Base-by-base conservation (phyloP, 2,888 invertebrate genomes). In the Melikaiella ostensackeni region DNA sequence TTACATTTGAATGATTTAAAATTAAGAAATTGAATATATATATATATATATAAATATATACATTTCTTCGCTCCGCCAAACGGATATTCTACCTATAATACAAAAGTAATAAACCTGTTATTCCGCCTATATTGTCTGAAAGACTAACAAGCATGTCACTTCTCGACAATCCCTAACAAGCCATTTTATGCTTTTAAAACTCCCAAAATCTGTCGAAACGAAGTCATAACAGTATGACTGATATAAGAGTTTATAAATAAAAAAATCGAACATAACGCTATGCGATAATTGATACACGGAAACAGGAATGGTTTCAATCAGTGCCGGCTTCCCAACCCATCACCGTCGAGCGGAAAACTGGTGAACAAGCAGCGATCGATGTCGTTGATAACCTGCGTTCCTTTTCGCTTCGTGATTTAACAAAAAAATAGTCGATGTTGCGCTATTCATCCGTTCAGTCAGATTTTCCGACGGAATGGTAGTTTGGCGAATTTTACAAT, bases 281-380 rank as follows among this genome's bases (percentile, higher is more conserved):
- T 19, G 21, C 27, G 50, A 70, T 70, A 70, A 55, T 70, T 70
- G 70, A 70, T 70, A 70, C 50, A 70, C 27, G 50, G 70, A 55
- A 70, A 70, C 70, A 33, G 30, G 70, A 70, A 70, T 70, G 70
- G 70, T 50, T 70, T 70, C 70, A 70, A 70, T 70, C 70, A 70
- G 70, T 50, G 30, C 46, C 50, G 30, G 70, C 19, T 50, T 55
- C 50, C 50, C 70, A 70, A 70, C 50, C 70, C 70, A 70, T 70
- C 30, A 33, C 30, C 30, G 70, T 50, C 33, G 70, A 70, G 50
- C 50, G 70, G 50, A 70, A 70, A 70, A 70, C 70, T 50, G 70
- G 21, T 70, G 46, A 70, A 50, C 70, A 70, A 70, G 70, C 70
- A 70, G 50, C 70, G 70, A 70, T 70, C 70, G 70, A 70, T 70